Evolutionary conservation across 2,888 invertebrate genomes (phyloP), one percentile per base, ranked within the genome.

Genomic region (Hypena proboscidalis): DNA sequence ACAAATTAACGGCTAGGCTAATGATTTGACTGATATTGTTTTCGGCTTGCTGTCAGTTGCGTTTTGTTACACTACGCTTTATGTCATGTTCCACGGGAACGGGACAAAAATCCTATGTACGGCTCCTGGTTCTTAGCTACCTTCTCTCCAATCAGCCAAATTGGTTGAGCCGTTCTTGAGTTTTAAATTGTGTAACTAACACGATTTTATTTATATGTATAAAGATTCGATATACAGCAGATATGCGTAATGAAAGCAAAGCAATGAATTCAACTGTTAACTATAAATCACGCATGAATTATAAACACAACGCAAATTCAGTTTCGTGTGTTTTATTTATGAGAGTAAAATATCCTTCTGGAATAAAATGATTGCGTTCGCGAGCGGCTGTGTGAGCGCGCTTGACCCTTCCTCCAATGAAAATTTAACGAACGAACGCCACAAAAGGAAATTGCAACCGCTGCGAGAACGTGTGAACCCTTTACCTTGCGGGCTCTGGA

Each of bases 381-480:
- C 56, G 39, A 57, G 65, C 54, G 55, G 47, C 64, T 58, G 54
- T 66, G 60, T 62, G 60, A 54, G 60, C 62, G 66, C 66, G 66
- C 75, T 77, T 78, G 74, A 76, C 74, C 76, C 77, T 65, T 60
- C 70, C 63, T 45, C 67, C 70, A 64, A 74, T 84, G 78, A 82
- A 83, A 83, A 73, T 80, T 83, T 84, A 83, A 84, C 82, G 81
- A 83, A 81, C 76, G 74, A 67, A 66, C 67, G 70, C 78, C 78
- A 76, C 81, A 78, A 83, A 82, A 81, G 81, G 77, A 81, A 77
- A 80, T 81, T 83, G 77, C 78, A 70, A 64, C 73, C 70, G 62
- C 74, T 58, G 61, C 58, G 63, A 58, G 62, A 63, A 69, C 71
- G 76, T 73, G 75, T 67, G 69, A 74, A 71, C 74, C 79, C 73